Evolutionary conservation across 1,140 invertebrate genomes (phyloP), one percentile per base, ranked within the genome.

Genomic region (Brachionus koreanus): DNA sequence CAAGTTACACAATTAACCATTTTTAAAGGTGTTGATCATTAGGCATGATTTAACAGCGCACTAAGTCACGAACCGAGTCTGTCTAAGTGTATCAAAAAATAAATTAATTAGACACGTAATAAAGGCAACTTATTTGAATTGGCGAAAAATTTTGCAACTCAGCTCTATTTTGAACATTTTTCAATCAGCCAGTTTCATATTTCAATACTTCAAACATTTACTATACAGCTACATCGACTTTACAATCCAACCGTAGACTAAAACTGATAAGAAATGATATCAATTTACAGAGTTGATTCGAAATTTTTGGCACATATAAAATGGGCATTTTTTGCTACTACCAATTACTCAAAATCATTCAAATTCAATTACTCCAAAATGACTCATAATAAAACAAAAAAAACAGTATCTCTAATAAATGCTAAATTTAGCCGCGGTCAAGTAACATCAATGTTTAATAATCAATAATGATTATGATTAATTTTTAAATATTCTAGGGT

Each of bases 341-440:
- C 49, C 49, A 57, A 19, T 57, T 57, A 57, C 49, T 57, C 49
- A 16, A 57, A 57, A 57, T 57, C 49, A 57, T 57, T 57, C 49
- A 57, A 57, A 57, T 57, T 57, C 3, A 4, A n/a, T 57, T 57
- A 57, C 16, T 57, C 49, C 4, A 69, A 39, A 69, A 69, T 69
- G 65, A 19, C 33, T 69, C 65, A 69, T 39, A 13, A 39, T 16
- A 19, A 9, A 6, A 5, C 7, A 5, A 63, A 57, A 57, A 79
- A 61, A 79, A 29, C 29, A 29, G 76, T 79, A 6, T 46, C 76
- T 79, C 19, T 79, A 16, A 79, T 79, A 25, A 57, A 79, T 49
- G 76, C 76, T 25, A 57, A 65, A 16, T 61, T 57, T 37, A 79
- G 61, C 23, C 19, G 49, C 5, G 76, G 76, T 37, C 76, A 79